These are phyloP conservation scores for Sus cebifrons DNA, from an alignment of 2,797 vertebrate species.

Conservation along the genomic window DNA sequence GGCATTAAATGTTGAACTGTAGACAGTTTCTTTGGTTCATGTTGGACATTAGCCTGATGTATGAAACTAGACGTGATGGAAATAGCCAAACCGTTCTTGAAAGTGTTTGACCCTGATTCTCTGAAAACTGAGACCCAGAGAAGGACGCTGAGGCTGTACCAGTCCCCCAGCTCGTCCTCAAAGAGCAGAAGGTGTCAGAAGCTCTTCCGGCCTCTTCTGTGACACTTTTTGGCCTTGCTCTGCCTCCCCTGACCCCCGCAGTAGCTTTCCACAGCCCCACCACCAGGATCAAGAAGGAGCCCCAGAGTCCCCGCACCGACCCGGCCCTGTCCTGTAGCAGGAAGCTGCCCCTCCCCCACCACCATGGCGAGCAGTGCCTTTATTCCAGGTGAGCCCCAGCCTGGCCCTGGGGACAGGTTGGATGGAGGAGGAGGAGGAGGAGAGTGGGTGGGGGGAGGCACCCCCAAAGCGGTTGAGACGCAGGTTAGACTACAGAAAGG, in stretches of 20 bases:
- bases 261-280: conserved; percentile 98
- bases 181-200: neutral
- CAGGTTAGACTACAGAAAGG: neutral
- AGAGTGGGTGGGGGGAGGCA: neutral
- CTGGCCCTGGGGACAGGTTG: rapidly evolving
- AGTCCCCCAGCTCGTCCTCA: neutral
- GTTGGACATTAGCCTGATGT: neutral
- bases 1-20: conserved; percentile 37
- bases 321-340: conserved; percentile 95
- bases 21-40: conserved; percentile 20
- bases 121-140: conserved; percentile 23
- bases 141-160: neutral
- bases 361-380: conserved; percentile 97
- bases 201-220: neutral
- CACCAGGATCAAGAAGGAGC: conserved; percentile 97
- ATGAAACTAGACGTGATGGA: neutral
- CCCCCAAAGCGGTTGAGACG: neutral
- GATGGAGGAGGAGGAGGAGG: neutral
- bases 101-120: neutral
- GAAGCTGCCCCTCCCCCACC: conserved; percentile 94
- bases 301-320: conserved; percentile 95
- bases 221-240: conserved; percentile 14
- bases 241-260: conserved; percentile 80
- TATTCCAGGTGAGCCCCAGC: conserved; percentile 94
- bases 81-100: neutral